phyloP scores from a whole-genome alignment of 2,888 invertebrate genomes.

The Lycophotia porphyrea region DNA sequence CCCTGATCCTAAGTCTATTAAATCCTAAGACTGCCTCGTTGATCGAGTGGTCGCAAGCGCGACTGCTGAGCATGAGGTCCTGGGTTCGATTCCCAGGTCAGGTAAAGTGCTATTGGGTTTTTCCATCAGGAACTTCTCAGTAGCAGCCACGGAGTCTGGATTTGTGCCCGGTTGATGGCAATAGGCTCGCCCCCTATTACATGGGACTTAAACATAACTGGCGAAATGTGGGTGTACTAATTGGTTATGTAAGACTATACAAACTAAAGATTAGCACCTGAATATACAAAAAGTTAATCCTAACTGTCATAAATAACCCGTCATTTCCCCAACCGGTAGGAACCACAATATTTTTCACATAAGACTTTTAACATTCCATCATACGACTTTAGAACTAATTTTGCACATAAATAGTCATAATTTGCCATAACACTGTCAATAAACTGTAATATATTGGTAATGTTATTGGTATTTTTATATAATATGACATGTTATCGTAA shows the following conservation, averaged over 20 bases:
- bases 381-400: conserved; percentile 60
- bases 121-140: no score
- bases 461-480: conserved; percentile 55
- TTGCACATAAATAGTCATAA: conserved; percentile 80
- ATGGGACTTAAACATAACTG: no score
- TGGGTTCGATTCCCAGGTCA: no score
- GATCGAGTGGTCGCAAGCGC: no score
- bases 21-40: no score
- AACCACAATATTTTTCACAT: conserved; percentile 44
- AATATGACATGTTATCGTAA: conserved; percentile 61
- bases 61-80: no score
- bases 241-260: neutral
- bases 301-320: conserved; percentile 36
- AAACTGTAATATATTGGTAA: conserved; percentile 73
- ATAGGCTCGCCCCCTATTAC: no score
- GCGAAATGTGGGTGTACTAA: no score
- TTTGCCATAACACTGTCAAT: conserved; percentile 79
- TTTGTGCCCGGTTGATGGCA: no score
- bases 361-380: conserved; percentile 43
- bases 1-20: neutral
- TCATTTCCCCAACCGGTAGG: conserved; percentile 44
- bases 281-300: neutral
- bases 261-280: neutral
- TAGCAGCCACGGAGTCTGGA: no score
- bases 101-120: no score